These are phyloP conservation scores for Cremastinae sp. DNA, from an alignment of 2,888 invertebrate species.

Conservation along the genomic window DNA sequence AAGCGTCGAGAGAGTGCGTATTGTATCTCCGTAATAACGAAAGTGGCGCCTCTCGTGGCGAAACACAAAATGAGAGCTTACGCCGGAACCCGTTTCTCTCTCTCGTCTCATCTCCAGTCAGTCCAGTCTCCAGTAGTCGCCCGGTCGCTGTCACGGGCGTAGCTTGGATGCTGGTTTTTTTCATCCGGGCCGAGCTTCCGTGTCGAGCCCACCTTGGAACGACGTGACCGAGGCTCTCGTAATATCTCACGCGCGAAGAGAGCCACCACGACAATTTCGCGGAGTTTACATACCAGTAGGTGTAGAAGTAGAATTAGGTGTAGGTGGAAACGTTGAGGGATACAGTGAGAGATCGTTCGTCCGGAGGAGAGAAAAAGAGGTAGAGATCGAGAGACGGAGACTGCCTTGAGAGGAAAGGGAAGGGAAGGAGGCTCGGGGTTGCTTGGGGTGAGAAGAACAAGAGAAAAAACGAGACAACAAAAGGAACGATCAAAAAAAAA, in stretches of 20 bases:
- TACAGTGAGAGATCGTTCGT: not conserved
- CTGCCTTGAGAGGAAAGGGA: not conserved
- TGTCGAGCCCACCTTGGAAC: conserved; percentile 53
- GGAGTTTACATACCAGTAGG: conserved; percentile 54
- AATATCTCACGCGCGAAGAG: conserved; percentile 59
- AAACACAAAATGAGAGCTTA: conserved; percentile 76
- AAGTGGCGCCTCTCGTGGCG: conserved; percentile 73
- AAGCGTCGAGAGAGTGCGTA: conserved; percentile 44
- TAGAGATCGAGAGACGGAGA: conserved; percentile 5
- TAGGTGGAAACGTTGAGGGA: conserved; percentile 56
- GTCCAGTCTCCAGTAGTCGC: conserved; percentile 75
- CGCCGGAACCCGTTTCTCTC: conserved; percentile 69
- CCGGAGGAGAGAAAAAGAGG: conserved; percentile 11
- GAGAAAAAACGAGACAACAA: too few species aligned
- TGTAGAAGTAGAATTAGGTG: conserved; percentile 64
- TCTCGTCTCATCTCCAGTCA: too few species aligned
- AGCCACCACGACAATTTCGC: conserved; percentile 56
- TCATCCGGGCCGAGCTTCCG: conserved; percentile 64
- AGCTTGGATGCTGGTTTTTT: conserved; percentile 75
- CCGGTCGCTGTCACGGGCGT: conserved; percentile 79
- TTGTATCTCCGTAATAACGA: conserved; percentile 42
- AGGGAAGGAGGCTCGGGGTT: not conserved
- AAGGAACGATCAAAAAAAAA: not conserved
- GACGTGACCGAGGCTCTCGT: conserved; percentile 49
- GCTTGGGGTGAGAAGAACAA: not conserved